phyloP scores from a whole-genome alignment of 2,797 vertebrate genomes.

The Girardinus metallicus region DNA sequence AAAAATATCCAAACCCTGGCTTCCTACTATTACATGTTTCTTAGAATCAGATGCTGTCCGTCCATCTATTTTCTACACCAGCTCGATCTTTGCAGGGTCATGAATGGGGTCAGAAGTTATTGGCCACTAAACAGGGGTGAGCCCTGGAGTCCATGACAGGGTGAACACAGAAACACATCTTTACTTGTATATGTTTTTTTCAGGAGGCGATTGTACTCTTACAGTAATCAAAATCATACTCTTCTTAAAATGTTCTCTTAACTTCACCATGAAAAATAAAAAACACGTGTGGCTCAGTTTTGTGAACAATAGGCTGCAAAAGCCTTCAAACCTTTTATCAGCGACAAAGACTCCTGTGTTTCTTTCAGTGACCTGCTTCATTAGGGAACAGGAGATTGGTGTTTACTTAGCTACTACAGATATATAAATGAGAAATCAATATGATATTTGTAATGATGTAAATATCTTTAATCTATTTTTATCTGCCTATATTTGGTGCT shows the following conservation, averaged over 20 bases:
- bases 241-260: background rate
- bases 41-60: too few relatives aligned
- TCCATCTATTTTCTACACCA: too few relatives aligned
- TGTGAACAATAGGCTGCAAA: slow-evolving; percentile 13
- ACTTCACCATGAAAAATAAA: background rate
- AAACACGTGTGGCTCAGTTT: background rate
- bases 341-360: background rate
- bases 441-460: background rate
- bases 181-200: background rate
- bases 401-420: background rate
- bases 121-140: too few relatives aligned
- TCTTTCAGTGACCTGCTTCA: background rate
- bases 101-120: too few relatives aligned
- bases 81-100: too few relatives aligned
- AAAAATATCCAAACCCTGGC: too few relatives aligned
- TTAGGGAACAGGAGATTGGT: background rate
- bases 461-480: background rate
- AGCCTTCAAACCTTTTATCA: slow-evolving; percentile 7
- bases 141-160: too few relatives aligned
- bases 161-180: background rate
- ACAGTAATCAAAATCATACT: background rate
- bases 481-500: background rate
- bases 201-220: background rate
- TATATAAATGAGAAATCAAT: background rate
- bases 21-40: too few relatives aligned